Conservation (phyloP, 2,888 invertebrate species). For the Scaptomyza polygonia region DNA sequence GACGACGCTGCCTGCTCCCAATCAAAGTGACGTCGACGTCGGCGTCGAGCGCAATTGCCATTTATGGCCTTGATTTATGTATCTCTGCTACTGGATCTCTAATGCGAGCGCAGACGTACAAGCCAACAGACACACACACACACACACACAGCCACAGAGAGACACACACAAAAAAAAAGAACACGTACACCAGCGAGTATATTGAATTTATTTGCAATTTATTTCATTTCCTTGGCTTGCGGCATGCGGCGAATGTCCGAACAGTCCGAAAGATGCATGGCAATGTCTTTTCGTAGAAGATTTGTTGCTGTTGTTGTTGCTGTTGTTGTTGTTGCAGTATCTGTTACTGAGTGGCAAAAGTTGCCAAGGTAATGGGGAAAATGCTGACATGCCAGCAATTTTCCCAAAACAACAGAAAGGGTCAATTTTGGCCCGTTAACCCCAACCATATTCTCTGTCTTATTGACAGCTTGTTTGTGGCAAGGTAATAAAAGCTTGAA, state of each 20-base stretch:
- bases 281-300: slow-evolving; percentile 49
- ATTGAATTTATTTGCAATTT: slow-evolving; percentile 77
- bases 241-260: slow-evolving; percentile 52
- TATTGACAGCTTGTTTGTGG: slow-evolving; percentile 19
- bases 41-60: slow-evolving; percentile 71
- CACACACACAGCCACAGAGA: slow-evolving; percentile 21
- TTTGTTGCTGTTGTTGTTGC: slow-evolving; percentile 27
- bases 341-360: slow-evolving; percentile 14
- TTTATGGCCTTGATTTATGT: slow-evolving; percentile 78
- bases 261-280: slow-evolving; percentile 48
- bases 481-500: slow-evolving; percentile 11
- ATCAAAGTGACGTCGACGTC: slow-evolving; percentile 63
- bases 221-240: slow-evolving; percentile 76
- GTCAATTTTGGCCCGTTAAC: slow-evolving; percentile 21
- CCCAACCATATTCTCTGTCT: not conserved
- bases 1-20: slow-evolving; percentile 56
- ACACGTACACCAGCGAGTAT: slow-evolving; percentile 38
- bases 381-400: slow-evolving; percentile 48
- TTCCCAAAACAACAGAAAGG: slow-evolving; percentile 44
- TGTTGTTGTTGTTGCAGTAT: slow-evolving; percentile 18
- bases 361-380: slow-evolving; percentile 43
- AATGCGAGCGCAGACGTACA: slow-evolving; percentile 62
- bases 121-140: slow-evolving; percentile 25
- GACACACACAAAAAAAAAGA: not conserved
- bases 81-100: slow-evolving; percentile 76